Evolutionary conservation across 2,113 vertebrate genomes (phyloP), one percentile per base, ranked within the genome.

Genomic region (Neomonachus schauinslandi): DNA sequence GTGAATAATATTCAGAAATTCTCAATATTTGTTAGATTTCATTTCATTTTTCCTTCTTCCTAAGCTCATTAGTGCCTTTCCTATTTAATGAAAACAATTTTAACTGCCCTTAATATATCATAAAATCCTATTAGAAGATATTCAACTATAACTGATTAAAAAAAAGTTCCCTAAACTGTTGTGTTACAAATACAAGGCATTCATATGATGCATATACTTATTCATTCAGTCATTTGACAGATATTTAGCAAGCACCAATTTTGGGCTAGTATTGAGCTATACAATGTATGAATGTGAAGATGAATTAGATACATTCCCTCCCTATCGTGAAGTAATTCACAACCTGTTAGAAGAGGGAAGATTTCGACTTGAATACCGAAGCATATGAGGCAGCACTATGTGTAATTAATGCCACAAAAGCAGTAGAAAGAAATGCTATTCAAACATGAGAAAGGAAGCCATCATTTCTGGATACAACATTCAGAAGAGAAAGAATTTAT

Each of bases 341-440:
- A 91, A 83, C 16, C 28, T 88, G 31, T 81, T 67, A 82, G 31
- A 85, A 26, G 8, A 90, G 16, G 33, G 49, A 76, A 92, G 33
- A 51, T 61, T 91, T 94, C 65, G 63, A 93, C 42, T 91, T 80
- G 76, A 97, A 89, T 89, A 94, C 4, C 80, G 94, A 90, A 82
- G 39, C 28, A 67, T 55, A 42, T 42, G 89, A 94, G 65, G 24
- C 9, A 57, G 21, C 19, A 19, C 5, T 76, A 8, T 59, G 12
- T 42, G 28, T 82, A 65, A 90, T 59, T 49, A 97, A 94, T 76
- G 11, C 16, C 53, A 86, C 14, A 55, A 61, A 94, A 26, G 9
- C 82, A 21, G 42, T 77, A 67, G 46, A 94, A 96, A 51, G 55
- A 91, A 87, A 53, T 92, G 79, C 5, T 72, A 85, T n/a, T 83